Conservation (phyloP, 2,797 vertebrate genomes). For the Pogoniulus pusillus region DNA sequence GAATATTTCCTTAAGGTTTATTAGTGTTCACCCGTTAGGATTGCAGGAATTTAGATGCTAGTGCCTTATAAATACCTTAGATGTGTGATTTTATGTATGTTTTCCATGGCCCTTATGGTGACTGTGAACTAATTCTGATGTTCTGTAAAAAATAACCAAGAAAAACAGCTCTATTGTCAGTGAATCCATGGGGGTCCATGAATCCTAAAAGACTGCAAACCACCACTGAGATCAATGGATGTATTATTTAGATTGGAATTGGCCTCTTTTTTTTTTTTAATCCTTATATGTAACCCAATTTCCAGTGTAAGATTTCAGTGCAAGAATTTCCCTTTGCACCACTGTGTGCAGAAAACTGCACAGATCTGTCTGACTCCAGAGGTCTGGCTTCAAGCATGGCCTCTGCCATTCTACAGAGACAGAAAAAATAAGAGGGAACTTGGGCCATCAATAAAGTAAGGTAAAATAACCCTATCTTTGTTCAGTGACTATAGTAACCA, state of each 20-base stretch:
- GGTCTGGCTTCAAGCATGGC: neutral
- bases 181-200: neutral
- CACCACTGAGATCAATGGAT: neutral
- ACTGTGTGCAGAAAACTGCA: neutral
- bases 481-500: slow-evolving; percentile 32
- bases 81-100: neutral
- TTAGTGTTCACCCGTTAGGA: neutral
- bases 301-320: neutral
- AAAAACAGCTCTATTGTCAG: slow-evolving; percentile 15
- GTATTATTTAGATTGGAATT: slow-evolving; percentile 31
- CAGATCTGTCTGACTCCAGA: neutral
- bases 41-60: neutral
- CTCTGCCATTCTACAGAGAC: slow-evolving; percentile 17
- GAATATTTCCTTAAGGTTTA: neutral
- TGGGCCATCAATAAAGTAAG: slow-evolving; percentile 29
- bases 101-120: neutral
- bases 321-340: neutral
- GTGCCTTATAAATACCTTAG: neutral
- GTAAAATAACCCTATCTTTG: slow-evolving; percentile 57
- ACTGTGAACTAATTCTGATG: neutral
- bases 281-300: neutral
- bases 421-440: slow-evolving; percentile 17
- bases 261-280: neutral
- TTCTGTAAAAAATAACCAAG: slow-evolving; percentile 14
- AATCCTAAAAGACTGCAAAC: slow-evolving; percentile 13